phyloP scores from a whole-genome alignment of 2,888 invertebrate species.

The Clitarchus hookeri region DNA sequence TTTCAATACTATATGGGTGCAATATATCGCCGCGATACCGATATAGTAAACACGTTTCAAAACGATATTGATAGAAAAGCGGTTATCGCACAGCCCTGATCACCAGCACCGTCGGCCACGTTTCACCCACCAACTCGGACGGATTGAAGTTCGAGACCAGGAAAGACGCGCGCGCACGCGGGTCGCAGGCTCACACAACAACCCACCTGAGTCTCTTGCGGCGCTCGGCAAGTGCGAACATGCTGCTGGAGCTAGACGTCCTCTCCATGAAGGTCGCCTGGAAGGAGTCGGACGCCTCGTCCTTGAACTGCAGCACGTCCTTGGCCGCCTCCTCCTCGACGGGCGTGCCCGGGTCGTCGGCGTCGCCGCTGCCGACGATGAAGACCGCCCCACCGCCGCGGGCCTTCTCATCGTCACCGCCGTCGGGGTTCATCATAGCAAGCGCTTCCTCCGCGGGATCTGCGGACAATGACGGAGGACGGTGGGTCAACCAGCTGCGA shows the following conservation, averaged over 20 bases:
- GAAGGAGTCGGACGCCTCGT: not conserved
- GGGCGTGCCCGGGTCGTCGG: not conserved
- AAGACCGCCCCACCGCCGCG: not conserved
- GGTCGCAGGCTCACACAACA: too few relatives aligned
- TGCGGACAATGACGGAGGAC: not conserved
- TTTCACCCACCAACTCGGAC: too few relatives aligned
- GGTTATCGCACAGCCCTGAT: too few relatives aligned
- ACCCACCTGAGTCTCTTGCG: slow-evolving; percentile 57
- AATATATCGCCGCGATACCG: too few relatives aligned
- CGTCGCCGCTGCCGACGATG: slow-evolving; percentile 10
- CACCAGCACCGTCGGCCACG: too few relatives aligned
- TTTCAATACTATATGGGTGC: too few relatives aligned
- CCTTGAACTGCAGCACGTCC: slow-evolving; percentile 10
- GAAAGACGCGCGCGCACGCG: too few relatives aligned
- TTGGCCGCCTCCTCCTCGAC: not conserved
- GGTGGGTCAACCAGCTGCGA: too few relatives aligned
- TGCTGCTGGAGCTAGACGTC: slow-evolving; percentile 42
- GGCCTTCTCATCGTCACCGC: not conserved
- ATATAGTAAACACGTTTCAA: too few relatives aligned
- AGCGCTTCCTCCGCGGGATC: not conserved
- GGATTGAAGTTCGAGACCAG: too few relatives aligned
- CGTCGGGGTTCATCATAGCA: not conserved
- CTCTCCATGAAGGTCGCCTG: not conserved
- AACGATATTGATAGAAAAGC: too few relatives aligned
- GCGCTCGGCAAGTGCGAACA: slow-evolving; percentile 55